Conservation (phyloP, 2,888 invertebrate species). For the Megastigmus dorsalis region DNA sequence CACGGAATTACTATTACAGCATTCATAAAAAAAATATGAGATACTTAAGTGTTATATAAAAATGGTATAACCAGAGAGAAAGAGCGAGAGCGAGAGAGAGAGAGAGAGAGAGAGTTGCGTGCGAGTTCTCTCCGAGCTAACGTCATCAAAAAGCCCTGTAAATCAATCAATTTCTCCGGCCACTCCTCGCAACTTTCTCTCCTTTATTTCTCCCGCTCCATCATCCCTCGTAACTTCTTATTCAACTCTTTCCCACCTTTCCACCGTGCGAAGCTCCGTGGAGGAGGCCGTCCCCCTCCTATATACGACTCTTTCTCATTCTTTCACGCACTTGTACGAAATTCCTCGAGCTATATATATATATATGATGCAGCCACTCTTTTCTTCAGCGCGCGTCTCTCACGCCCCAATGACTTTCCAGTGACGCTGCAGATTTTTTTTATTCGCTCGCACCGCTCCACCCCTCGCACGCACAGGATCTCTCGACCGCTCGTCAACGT, state of each 20-base stretch:
- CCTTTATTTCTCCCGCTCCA: conserved; percentile 1
- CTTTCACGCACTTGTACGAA: conserved; percentile 2
- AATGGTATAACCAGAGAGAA: too few relatives aligned
- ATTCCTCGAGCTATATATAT: background rate
- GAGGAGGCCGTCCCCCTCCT: background rate
- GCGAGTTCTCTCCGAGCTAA: background rate
- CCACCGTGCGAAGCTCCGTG: background rate
- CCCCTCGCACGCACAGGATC: background rate
- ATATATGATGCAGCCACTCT: conserved; percentile 7
- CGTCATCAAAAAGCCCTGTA: conserved; percentile 39
- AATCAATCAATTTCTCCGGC: conserved; percentile 43
- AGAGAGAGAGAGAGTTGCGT: too few relatives aligned
- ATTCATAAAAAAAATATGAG: too few relatives aligned
- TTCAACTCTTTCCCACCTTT: conserved; percentile 20
- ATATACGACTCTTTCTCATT: background rate
- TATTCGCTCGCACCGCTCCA: background rate
- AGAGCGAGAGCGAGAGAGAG: too few relatives aligned
- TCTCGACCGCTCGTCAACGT: conserved; percentile 34
- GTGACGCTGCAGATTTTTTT: conserved; percentile 54
- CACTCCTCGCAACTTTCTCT: conserved; percentile 18
- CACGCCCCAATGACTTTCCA: conserved; percentile 44
- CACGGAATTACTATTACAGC: too few relatives aligned
- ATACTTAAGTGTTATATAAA: too few relatives aligned
- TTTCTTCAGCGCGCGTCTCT: conserved; percentile 39
- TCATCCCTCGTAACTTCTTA: conserved; percentile 8